Percentiles rank a stretch among this genome's conserved stretches.
These are phyloP conservation scores for Sceliomorpha sp. DNA, from an alignment of 2,888 invertebrate species.

Conservation along the genomic window DNA sequence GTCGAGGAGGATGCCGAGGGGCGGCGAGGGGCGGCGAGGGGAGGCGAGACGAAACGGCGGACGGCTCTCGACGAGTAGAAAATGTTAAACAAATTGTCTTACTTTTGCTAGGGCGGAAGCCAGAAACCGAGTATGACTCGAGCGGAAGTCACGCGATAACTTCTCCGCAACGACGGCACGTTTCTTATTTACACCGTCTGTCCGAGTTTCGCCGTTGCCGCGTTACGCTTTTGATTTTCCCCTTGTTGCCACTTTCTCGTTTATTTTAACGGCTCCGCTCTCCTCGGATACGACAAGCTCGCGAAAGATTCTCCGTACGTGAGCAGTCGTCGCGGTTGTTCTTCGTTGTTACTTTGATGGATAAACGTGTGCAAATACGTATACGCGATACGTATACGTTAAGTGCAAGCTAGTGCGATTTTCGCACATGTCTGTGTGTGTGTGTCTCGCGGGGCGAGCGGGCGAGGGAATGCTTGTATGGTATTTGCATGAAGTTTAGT, in stretches of 20 bases:
- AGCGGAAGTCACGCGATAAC: constrained; percentile 40
- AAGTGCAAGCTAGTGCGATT: too few relatives aligned
- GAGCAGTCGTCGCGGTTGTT: constrained; percentile 39
- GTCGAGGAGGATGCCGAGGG: too few relatives aligned
- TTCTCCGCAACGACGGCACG: constrained; percentile 39
- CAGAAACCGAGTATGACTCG: constrained; percentile 7
- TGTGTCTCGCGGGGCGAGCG: too few relatives aligned
- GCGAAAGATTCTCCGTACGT: constrained; percentile 53
- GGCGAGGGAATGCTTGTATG: too few relatives aligned
- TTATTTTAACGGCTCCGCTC: constrained; percentile 50
- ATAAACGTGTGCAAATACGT: constrained; percentile 9
- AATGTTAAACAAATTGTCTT: constrained; percentile 42
- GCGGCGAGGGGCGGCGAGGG: not conserved
- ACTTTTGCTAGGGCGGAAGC: constrained; percentile 16
- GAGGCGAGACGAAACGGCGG: not conserved
- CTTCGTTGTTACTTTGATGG: constrained; percentile 42
- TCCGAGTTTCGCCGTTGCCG: constrained; percentile 33
- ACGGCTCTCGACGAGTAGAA: not conserved
- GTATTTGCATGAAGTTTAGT: too few relatives aligned
- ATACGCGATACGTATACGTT: too few relatives aligned
- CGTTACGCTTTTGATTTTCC: constrained; percentile 47
- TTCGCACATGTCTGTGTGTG: too few relatives aligned
- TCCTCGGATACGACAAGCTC: constrained; percentile 44
- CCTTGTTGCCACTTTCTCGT: constrained; percentile 48
- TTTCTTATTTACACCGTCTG: constrained; percentile 50